Percentiles rank a stretch among this genome's conserved stretches.
Evolutionary conservation across 2,888 invertebrate species (phyloP).

Genomic region (Chrysolina oricalcia): DNA sequence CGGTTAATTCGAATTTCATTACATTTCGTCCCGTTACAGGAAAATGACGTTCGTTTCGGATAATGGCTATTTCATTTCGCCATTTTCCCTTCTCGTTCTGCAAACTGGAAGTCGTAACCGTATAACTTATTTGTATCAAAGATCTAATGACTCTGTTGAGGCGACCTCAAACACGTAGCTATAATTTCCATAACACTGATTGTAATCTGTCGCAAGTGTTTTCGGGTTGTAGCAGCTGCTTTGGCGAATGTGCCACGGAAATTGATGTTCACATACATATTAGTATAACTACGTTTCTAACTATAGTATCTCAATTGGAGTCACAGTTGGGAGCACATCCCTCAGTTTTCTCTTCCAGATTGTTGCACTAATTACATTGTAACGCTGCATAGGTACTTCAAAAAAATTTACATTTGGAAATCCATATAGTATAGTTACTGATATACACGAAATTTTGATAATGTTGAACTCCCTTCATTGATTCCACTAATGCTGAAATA

Average conservation of each 20-base stretch:
- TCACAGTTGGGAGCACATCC: no score
- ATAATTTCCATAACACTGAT: conserved; percentile 41
- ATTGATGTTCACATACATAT: no score
- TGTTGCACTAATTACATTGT: no score
- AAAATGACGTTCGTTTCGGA: background rate
- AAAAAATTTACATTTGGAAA: no score
- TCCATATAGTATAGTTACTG: no score
- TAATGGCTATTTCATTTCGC: conserved; percentile 6
- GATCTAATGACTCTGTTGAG: conserved; percentile 27
- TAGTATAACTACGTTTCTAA: no score
- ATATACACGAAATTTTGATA: no score
- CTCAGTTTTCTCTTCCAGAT: no score
- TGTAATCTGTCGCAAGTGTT: conserved; percentile 30
- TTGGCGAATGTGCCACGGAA: conserved; percentile 2
- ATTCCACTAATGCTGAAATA: no score
- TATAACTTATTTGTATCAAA: conserved; percentile 19
- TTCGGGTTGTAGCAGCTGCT: conserved; percentile 23
- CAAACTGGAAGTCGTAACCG: conserved; percentile 11
- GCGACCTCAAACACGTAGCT: conserved; percentile 6
- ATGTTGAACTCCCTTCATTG: no score
- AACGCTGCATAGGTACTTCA: no score
- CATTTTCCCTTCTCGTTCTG: conserved; percentile 8
- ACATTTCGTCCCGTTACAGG: background rate
- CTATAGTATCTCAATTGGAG: no score
- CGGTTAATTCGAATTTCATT: background rate